Conservation (phyloP, 2,797 vertebrate genomes). For the Gallinago nigripennis region DNA sequence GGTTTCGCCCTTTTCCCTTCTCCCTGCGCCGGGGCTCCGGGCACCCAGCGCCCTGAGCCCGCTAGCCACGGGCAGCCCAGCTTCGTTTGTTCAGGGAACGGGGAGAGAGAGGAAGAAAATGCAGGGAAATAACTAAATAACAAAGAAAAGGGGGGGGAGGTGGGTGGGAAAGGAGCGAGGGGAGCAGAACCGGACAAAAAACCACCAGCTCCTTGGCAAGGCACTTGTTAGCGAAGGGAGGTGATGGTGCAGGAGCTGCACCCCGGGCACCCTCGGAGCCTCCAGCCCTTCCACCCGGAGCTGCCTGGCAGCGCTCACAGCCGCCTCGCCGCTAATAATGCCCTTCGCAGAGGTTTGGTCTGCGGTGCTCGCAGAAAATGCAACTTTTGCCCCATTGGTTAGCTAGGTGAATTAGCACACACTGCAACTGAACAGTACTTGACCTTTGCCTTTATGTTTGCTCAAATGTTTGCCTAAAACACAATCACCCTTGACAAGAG, state of each 20-base stretch:
- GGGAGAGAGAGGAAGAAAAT: neutral
- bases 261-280: neutral
- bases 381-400: constrained; percentile 90
- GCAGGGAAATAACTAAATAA: neutral
- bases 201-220: neutral
- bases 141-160: too few species aligned
- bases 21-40: neutral
- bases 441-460: constrained; percentile 97
- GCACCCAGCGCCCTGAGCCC: neutral
- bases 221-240: neutral
- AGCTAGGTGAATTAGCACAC: constrained; percentile 93
- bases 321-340: constrained; percentile 49
- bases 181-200: neutral
- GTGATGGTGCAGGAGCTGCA: neutral
- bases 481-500: constrained; percentile 96
- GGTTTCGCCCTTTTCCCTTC: neutral
- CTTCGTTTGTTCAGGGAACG: neutral
- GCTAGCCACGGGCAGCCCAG: neutral
- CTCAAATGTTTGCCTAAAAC: constrained; percentile 98
- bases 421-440: constrained; percentile 97
- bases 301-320: constrained; percentile 18
- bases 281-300: constrained; percentile 17
- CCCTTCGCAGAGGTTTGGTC: constrained; percentile 57
- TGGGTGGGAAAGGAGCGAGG: too few species aligned
- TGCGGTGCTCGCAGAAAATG: constrained; percentile 76